Conservation (phyloP, 1,140 invertebrate genomes). For the Eulimnadia texana region DNA sequence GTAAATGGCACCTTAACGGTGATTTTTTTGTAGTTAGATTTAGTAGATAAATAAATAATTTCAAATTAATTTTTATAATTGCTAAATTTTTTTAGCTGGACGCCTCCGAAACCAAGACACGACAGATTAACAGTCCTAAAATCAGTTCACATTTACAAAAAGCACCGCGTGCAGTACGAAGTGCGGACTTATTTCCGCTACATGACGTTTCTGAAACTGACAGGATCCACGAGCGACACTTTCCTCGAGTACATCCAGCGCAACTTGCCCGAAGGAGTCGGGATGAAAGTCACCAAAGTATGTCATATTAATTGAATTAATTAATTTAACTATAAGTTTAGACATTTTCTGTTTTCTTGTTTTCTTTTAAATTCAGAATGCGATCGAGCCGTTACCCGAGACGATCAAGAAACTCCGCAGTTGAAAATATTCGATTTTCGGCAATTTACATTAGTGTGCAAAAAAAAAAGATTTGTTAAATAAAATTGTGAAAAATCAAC, state of each 20-base stretch:
- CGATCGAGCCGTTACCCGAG: not conserved
- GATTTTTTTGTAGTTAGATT: no score
- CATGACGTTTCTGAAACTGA: conserved; percentile 66
- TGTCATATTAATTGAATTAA: no score
- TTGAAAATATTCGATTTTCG: not conserved
- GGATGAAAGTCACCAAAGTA: conserved; percentile 83
- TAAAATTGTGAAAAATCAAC: no score
- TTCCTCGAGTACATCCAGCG: conserved; percentile 92
- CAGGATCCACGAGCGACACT: conserved; percentile 88
- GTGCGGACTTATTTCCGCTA: conserved; percentile 79
- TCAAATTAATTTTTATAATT: conserved; percentile 23
- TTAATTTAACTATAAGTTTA: no score
- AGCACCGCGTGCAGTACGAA: conserved; percentile 92
- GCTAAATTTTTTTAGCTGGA: conserved; percentile 45
- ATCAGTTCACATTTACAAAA: conserved; percentile 82
- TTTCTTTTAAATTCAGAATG: not conserved
- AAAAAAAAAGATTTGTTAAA: no score
- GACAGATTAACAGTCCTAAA: conserved; percentile 66
- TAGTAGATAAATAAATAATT: no score
- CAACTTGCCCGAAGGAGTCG: conserved; percentile 93
- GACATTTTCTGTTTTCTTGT: no score
- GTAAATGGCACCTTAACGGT: no score
- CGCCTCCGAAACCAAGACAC: conserved; percentile 51
- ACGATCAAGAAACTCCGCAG: not conserved
- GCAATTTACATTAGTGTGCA: no score